Base-by-base conservation (phyloP, 2,113 vertebrate genomes). In the Microcebus murinus region DNA sequence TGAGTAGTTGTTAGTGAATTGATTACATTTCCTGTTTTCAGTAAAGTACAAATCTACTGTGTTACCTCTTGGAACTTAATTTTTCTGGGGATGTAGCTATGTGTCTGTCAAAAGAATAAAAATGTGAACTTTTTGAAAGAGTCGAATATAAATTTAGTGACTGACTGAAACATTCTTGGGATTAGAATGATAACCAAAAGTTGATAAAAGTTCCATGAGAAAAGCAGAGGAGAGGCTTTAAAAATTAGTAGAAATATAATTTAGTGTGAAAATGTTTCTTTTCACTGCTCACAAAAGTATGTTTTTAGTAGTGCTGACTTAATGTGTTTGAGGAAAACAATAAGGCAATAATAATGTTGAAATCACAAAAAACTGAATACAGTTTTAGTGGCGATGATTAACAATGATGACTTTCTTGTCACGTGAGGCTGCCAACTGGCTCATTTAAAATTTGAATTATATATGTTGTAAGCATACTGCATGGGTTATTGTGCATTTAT, bases 401-500 rank as follows among this genome's bases (percentile, higher is more conserved):
- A 90, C 29, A 67, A 31, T 77, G 70, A 11, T 90, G 59, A 29
- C 3, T 18, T 65, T 83, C 50, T 74, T 92, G 61, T 74, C 27
- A 39, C 48, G 31, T 90, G 68, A 79, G 65, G 57, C 61, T 84
- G 68, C 17, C 61, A 71, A 0, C 14, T 68, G 45, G 52, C 45
- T 86, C 23, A 50, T 95, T 96, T 86, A 39, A 92, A 93, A 34
- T 95, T 95, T 91, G 68, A 79, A 29, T 59, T 96, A 4, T 48
- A 39, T 39, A 5, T 70, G 8, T 36, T 92, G 95, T 85, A 95
- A 92, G 39, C 77, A 83, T 90, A 71, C 73, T 88, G 67, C 9
- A 12, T 15, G 52, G 34, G 5, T 55, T 71, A 36, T 50, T 93
- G 85, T 65, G 36, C 59, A 57, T 91, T 70, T 85, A 20, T 59